Evolutionary conservation across 2,888 invertebrate genomes (phyloP).

Genomic region (Erannis defoliaria): DNA sequence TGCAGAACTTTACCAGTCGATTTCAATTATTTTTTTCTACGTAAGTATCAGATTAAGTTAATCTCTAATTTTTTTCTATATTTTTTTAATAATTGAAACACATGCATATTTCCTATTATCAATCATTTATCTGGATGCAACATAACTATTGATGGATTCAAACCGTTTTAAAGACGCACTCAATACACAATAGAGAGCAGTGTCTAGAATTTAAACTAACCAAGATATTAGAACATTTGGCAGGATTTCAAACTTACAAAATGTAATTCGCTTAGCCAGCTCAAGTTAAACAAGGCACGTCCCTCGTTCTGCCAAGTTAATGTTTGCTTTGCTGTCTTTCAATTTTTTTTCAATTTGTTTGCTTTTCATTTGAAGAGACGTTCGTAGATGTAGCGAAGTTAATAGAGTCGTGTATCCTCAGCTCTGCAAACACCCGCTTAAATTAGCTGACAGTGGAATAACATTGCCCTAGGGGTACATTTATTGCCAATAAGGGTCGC

Average conservation of each 20-base stretch:
- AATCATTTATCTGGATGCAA: not conserved
- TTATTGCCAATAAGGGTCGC: conserved; percentile 59
- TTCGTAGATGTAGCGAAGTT: conserved; percentile 36
- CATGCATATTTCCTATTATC: too few relatives aligned
- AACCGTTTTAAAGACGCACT: not conserved
- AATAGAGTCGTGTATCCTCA: conserved; percentile 47
- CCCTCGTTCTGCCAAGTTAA: conserved; percentile 18
- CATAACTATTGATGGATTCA: not conserved
- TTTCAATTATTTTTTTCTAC: too few relatives aligned
- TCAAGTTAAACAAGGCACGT: conserved; percentile 20
- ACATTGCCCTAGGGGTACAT: conserved; percentile 61
- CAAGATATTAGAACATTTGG: conserved; percentile 4
- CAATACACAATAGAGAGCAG: not conserved
- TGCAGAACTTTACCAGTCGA: too few relatives aligned
- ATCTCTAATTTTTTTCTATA: too few relatives aligned
- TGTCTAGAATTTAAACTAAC: not conserved
- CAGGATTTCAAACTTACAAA: conserved; percentile 12
- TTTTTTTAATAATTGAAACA: too few relatives aligned
- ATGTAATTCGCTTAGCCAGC: conserved; percentile 28
- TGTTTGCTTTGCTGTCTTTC: conserved; percentile 34
- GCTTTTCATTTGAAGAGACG: conserved; percentile 29
- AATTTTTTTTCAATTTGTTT: conserved; percentile 30
- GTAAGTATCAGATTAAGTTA: too few relatives aligned
- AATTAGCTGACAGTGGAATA: conserved; percentile 61
- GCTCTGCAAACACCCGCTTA: conserved; percentile 49